phyloP scores from a whole-genome alignment of 2,797 vertebrate species.

The Enteromius fasciolatus region DNA sequence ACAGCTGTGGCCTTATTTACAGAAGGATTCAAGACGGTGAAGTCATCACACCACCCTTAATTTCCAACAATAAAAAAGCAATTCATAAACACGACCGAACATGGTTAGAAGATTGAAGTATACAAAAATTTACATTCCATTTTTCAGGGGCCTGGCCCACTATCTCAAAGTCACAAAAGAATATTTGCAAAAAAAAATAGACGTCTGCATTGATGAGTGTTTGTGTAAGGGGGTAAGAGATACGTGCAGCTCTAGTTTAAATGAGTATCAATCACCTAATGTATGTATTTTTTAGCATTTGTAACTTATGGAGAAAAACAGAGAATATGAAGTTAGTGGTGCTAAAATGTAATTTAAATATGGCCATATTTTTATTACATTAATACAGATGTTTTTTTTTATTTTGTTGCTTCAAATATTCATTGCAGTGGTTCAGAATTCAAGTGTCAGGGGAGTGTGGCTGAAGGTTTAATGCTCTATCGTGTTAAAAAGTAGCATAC shows the following conservation, averaged over 20 bases:
- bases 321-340: background rate
- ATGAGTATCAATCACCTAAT: background rate
- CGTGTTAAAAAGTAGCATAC: background rate
- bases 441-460: background rate
- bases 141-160: background rate
- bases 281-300: too few species aligned
- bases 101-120: constrained; percentile 41
- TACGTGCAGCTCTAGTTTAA: background rate
- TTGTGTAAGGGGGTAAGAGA: background rate
- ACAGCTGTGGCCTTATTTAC: constrained; percentile 44
- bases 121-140: background rate
- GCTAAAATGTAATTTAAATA: background rate
- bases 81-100: constrained; percentile 36
- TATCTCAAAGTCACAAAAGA: background rate
- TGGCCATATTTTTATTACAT: background rate
- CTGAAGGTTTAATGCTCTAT: background rate
- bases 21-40: constrained; percentile 18
- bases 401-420: background rate
- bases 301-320: background rate
- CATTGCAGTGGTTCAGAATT: background rate
- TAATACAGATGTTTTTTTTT: background rate
- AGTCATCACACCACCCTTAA: constrained; percentile 55
- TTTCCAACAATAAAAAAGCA: constrained; percentile 51
- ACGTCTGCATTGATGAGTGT: background rate
- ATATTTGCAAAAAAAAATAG: background rate